Conservation (phyloP, 2,888 invertebrate genomes). For the Xestia ashworthii region DNA sequence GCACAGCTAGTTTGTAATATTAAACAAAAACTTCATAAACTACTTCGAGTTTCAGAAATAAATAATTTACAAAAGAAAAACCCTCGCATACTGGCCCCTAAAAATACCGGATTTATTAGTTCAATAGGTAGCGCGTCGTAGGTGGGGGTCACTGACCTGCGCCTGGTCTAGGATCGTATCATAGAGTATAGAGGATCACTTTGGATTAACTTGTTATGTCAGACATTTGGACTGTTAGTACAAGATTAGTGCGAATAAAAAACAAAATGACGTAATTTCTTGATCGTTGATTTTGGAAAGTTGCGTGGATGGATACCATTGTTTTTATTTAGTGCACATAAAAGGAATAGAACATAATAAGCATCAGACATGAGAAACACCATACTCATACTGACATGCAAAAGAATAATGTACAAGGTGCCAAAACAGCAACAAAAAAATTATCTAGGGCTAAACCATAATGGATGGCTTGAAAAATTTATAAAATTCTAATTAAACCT, state of each 20-base stretch:
- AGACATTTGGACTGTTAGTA: constrained; percentile 14
- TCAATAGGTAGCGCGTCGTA: constrained; percentile 62
- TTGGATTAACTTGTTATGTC: constrained; percentile 31
- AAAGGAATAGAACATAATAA: neutral
- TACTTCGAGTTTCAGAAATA: neutral
- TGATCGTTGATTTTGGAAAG: neutral
- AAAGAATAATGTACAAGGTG: neutral
- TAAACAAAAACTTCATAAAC: neutral
- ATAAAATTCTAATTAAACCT: no score
- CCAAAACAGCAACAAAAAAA: neutral
- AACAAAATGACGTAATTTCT: neutral
- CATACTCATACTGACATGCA: neutral
- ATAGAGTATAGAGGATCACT: constrained; percentile 31
- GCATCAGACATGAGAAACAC: neutral
- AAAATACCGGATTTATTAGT: constrained; percentile 65
- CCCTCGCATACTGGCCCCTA: constrained; percentile 49
- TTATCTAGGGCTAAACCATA: no score
- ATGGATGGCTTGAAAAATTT: no score
- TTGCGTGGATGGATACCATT: neutral
- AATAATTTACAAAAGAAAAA: neutral
- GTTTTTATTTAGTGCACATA: neutral
- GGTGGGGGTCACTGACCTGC: constrained; percentile 61
- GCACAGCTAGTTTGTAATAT: no score
- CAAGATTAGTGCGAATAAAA: neutral
- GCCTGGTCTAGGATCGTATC: constrained; percentile 46